These are phyloP conservation scores for Agrilus mali DNA, from an alignment of 2,888 invertebrate species.

Conservation along the genomic window DNA sequence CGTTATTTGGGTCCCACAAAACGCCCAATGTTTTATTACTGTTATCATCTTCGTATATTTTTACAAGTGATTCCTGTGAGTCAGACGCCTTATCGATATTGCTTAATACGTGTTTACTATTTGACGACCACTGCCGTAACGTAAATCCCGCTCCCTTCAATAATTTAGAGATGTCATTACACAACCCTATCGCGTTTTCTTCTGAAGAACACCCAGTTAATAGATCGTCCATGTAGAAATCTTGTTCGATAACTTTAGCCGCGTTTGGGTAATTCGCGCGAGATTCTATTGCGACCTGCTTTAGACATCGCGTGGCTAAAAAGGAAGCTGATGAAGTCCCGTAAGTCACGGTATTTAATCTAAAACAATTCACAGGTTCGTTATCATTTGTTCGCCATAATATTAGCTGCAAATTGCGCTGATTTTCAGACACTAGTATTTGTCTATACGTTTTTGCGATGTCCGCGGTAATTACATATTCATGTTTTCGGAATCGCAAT, in stretches of 20 bases:
- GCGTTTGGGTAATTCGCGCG: background rate
- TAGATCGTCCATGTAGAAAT: constrained; percentile 1
- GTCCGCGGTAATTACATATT: constrained; percentile 20
- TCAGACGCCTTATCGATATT: too few species aligned
- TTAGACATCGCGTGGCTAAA: background rate
- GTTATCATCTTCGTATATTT: too few species aligned
- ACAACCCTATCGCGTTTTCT: background rate
- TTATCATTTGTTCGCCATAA: constrained; percentile 10
- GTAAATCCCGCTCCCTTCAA: background rate
- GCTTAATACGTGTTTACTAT: background rate
- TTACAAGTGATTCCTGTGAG: too few species aligned
- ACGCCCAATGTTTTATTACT: too few species aligned
- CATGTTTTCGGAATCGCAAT: constrained; percentile 14
- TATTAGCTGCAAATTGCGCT: background rate
- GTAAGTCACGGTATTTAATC: background rate
- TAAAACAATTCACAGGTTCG: background rate
- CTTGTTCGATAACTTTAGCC: background rate
- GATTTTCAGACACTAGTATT: constrained; percentile 13
- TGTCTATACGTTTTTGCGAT: constrained; percentile 25
- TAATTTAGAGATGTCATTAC: background rate
- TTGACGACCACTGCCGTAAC: background rate
- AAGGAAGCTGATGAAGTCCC: background rate
- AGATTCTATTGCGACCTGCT: background rate
- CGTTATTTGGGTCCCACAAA: too few species aligned
- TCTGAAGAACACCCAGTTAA: background rate